Evolutionary conservation across 2,888 invertebrate genomes (phyloP).

Genomic region (Anticlea derivata): DNA sequence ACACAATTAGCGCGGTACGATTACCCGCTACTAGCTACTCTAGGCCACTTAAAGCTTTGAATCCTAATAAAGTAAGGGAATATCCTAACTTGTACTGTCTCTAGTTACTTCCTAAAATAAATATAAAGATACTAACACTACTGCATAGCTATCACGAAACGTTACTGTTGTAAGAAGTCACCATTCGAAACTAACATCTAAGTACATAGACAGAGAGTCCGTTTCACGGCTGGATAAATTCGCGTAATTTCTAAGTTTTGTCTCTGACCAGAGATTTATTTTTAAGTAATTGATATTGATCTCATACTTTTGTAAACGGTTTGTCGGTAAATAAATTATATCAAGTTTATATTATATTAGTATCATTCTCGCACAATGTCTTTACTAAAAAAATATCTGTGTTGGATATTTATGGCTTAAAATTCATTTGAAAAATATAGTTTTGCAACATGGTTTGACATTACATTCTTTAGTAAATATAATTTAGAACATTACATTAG

Average conservation of each 20-base stretch:
- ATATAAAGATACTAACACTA: conserved; percentile 55
- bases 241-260: conserved; percentile 17
- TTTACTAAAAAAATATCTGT: no score
- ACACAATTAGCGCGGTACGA: no score
- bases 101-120: conserved; percentile 61
- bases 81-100: conserved; percentile 70
- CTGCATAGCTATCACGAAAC: conserved; percentile 48
- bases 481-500: no score
- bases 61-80: conserved; percentile 44
- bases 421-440: conserved; percentile 6
- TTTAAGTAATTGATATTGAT: conserved; percentile 6
- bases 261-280: conserved; percentile 13
- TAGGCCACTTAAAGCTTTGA: conserved; percentile 56
- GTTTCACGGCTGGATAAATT: conserved; percentile 24
- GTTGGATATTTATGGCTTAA: no score
- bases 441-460: background rate
- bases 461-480: no score
- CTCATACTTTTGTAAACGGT: conserved; percentile 4
- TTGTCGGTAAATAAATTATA: conserved; percentile 3
- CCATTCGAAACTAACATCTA: conserved; percentile 21
- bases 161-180: conserved; percentile 19
- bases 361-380: conserved; percentile 2
- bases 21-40: conserved; percentile 19
- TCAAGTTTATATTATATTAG: background rate
- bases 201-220: conserved; percentile 20